Evolutionary conservation across 2,797 vertebrate genomes (phyloP).

Genomic region (Cottoperca gobio): DNA sequence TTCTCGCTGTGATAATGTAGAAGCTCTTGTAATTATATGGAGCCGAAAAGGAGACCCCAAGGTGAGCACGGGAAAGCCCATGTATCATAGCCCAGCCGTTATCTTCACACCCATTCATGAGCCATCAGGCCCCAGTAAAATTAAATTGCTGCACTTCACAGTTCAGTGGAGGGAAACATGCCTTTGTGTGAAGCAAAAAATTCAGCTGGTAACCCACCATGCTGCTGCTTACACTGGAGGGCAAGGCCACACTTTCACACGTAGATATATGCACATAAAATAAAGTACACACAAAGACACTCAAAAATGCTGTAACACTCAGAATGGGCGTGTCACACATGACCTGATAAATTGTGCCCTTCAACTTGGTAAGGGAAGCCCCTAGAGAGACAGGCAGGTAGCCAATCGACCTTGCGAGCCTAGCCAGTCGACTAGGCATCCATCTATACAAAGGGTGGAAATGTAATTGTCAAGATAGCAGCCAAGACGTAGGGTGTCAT

Average conservation of each 20-base stretch:
- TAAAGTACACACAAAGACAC: background rate
- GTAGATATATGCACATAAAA: background rate
- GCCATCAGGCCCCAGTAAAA: conserved; percentile 66
- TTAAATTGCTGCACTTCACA: conserved; percentile 78
- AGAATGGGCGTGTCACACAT: background rate
- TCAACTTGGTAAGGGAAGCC: background rate
- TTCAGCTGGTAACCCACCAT: conserved; percentile 41
- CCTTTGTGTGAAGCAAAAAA: conserved; percentile 52
- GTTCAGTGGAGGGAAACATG: conserved; percentile 74
- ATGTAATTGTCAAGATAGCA: background rate
- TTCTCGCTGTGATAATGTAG: conserved; percentile 40
- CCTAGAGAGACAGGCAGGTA: background rate
- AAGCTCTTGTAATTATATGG: conserved; percentile 56
- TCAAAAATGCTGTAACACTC: background rate
- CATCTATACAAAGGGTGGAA: background rate
- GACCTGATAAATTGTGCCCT: background rate
- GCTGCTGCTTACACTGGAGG: background rate
- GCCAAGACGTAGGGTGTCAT: background rate
- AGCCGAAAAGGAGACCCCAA: conserved; percentile 67
- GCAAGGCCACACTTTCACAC: conserved; percentile 9
- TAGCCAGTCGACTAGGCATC: background rate
- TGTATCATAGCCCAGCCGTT: conserved; percentile 65
- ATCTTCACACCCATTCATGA: conserved; percentile 65
- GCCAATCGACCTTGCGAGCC: background rate
- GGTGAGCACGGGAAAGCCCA: conserved; percentile 67